These are phyloP conservation scores for Pygoscelis antarcticus DNA, from an alignment of 2,113 vertebrate genomes.

Conservation along the genomic window DNA sequence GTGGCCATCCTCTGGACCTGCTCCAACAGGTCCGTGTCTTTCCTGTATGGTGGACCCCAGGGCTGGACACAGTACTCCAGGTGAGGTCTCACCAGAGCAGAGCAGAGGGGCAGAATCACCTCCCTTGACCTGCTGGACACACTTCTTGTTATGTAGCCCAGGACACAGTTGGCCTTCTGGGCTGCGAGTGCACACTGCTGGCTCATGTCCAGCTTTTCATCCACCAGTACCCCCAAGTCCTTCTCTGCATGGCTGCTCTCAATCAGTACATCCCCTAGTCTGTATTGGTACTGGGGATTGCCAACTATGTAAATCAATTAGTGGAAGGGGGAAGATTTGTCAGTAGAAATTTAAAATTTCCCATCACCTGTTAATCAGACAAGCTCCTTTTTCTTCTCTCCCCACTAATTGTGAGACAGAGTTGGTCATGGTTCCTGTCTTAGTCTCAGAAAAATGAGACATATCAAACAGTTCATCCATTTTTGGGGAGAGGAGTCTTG, in stretches of 20 bases:
- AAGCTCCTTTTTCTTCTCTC: neutral
- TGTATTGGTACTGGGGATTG: neutral
- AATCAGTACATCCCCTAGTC: neutral
- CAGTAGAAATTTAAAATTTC: neutral
- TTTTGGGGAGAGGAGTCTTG: neutral
- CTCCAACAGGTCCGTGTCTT: neutral
- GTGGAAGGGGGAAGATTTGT: neutral
- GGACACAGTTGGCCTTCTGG: rapidly evolving
- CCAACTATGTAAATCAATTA: neutral
- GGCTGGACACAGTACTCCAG: neutral
- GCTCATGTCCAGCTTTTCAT: rapidly evolving
- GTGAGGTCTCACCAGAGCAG: neutral
- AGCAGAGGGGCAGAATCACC: neutral
- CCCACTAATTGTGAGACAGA: neutral
- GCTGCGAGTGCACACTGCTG: rapidly evolving
- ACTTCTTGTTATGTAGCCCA: neutral
- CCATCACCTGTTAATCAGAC: neutral
- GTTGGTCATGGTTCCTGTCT: neutral
- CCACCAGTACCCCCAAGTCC: neutral
- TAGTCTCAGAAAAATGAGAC: neutral
- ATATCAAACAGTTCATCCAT: neutral
- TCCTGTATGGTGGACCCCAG: neutral
- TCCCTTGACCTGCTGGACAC: rapidly evolving
- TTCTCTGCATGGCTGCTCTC: neutral
- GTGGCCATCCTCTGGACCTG: neutral